These are phyloP conservation scores for Cheirogaleus major DNA, from an alignment of 2,797 vertebrate genomes.

Conservation along the genomic window DNA sequence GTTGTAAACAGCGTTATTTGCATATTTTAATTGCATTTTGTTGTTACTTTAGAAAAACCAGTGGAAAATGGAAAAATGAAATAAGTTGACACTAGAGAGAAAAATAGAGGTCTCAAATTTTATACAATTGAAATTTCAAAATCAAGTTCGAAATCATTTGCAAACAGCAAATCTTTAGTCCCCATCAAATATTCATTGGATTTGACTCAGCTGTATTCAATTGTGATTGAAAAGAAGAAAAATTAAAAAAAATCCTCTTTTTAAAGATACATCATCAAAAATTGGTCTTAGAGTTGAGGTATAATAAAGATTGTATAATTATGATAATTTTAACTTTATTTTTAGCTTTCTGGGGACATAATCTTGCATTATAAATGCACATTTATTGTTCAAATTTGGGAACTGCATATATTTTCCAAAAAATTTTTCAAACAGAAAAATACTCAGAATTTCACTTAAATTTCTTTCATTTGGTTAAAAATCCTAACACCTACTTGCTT, in stretches of 20 bases:
- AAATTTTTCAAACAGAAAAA: conserved; percentile 36
- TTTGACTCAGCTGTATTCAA: conserved; percentile 1
- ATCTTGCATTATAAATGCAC: not conserved
- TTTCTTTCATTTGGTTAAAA: conserved; percentile 45
- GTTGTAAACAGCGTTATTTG: not conserved
- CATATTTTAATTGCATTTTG: conserved; percentile 57
- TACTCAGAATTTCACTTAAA: conserved; percentile 27
- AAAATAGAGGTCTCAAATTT: conserved; percentile 30
- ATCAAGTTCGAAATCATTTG: not conserved
- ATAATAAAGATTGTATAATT: not conserved
- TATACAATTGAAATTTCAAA: not conserved
- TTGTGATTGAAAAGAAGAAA: not conserved
- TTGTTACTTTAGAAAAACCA: conserved; percentile 54
- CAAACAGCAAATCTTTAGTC: not conserved
- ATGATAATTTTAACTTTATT: conserved; percentile 44
- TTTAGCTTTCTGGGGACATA: conserved; percentile 17
- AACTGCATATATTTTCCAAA: not conserved
- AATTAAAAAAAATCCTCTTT: not conserved
- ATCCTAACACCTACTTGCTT: not conserved
- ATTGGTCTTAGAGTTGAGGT: conserved; percentile 8
- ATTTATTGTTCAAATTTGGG: conserved; percentile 21
- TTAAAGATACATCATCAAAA: conserved; percentile 22
- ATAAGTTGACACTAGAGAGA: conserved; percentile 2
- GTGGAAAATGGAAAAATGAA: not conserved
- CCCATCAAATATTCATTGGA: not conserved